Evolutionary conservation across 2,113 vertebrate genomes (phyloP).

Genomic region (Archocentrus centrarchus): DNA sequence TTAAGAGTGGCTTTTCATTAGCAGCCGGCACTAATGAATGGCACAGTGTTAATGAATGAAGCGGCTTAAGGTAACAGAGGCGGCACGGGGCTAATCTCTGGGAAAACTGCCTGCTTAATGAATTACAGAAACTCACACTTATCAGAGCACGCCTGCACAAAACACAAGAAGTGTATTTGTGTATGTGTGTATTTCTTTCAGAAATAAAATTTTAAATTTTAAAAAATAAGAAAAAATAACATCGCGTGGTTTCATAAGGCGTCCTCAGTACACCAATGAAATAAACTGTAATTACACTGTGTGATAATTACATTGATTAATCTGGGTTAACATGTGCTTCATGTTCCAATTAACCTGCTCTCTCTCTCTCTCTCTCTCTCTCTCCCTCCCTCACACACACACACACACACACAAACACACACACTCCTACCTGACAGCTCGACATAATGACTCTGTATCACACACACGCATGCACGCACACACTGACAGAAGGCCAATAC

Average conservation of each 20-base stretch:
- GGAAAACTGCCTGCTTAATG: slow-evolving; percentile 62
- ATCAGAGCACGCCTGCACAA: not conserved
- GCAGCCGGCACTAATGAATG: slow-evolving; percentile 72
- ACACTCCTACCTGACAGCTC: slow-evolving; percentile 40
- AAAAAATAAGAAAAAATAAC: not conserved
- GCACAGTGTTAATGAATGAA: slow-evolving; percentile 72
- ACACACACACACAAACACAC: slow-evolving; percentile 1
- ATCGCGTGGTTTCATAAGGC: not conserved
- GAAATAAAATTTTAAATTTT: not conserved
- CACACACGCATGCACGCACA: not conserved
- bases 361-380: slow-evolving; percentile 16
- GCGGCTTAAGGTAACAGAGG: slow-evolving; percentile 62
- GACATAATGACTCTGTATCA: slow-evolving; percentile 39
- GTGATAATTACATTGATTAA: slow-evolving; percentile 69
- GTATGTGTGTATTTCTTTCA: not conserved
- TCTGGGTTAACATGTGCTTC: slow-evolving; percentile 57
- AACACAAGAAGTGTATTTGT: not conserved
- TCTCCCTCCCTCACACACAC: not conserved
- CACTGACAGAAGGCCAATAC: slow-evolving; percentile 31
- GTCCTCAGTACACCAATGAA: not conserved
- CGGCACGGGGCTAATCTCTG: slow-evolving; percentile 52
- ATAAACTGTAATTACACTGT: slow-evolving; percentile 37
- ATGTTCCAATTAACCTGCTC: slow-evolving; percentile 69
- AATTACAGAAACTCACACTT: slow-evolving; percentile 8
- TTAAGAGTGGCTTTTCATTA: slow-evolving; percentile 83